Percentiles rank a stretch among this genome's conserved stretches.
phyloP scores from a whole-genome alignment of 2,888 invertebrate genomes.

The Mesorhabditis spiculigera region DNA sequence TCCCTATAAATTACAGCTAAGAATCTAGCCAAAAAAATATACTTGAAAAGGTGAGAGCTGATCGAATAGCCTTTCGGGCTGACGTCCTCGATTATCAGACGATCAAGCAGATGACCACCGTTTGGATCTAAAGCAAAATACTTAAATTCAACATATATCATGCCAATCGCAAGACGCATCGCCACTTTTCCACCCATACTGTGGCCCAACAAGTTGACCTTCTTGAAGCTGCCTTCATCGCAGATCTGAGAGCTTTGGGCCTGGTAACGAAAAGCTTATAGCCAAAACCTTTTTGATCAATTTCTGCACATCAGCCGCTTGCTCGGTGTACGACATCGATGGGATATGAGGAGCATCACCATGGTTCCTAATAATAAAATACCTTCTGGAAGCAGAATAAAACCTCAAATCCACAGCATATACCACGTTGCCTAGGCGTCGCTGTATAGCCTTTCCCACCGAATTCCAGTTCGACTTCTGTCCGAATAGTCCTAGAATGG shows the following conservation, averaged over 20 bases:
- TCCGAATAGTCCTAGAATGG: conserved; percentile 72
- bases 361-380: conserved; percentile 68
- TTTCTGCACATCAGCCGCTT: conserved; percentile 73
- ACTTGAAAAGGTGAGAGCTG: conserved; percentile 11
- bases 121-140: neutral
- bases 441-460: conserved; percentile 69
- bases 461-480: conserved; percentile 82
- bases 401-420: conserved; percentile 80
- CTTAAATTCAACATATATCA: conserved; percentile 9
- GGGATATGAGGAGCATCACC: conserved; percentile 81
- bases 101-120: conserved; percentile 15
- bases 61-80: conserved; percentile 41
- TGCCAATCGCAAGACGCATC: conserved; percentile 39
- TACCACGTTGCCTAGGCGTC: conserved; percentile 62
- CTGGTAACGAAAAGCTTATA: too few relatives aligned
- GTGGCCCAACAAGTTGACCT: conserved; percentile 40
- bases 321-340: conserved; percentile 72
- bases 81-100: conserved; percentile 45
- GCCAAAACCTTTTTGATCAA: conserved; percentile 35
- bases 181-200: conserved; percentile 56
- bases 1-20: conserved; percentile 26
- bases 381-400: neutral
- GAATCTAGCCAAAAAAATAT: neutral
- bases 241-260: conserved; percentile 11
- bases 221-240: conserved; percentile 15